These are phyloP conservation scores for Heliconius erato DNA, from an alignment of 2,888 invertebrate species.

Conservation along the genomic window DNA sequence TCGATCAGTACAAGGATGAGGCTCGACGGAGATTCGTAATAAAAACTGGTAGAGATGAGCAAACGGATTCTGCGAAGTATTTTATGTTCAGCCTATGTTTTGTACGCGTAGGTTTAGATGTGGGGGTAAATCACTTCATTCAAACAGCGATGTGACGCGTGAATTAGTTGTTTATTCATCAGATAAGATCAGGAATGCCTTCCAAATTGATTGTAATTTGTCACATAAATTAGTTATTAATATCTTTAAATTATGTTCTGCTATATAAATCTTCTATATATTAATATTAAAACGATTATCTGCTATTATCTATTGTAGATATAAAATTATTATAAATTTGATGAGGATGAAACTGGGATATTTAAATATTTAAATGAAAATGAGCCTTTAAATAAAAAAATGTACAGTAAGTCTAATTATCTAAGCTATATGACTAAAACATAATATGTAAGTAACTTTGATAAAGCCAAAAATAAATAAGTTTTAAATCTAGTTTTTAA, in stretches of 20 bases:
- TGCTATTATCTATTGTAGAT: background rate
- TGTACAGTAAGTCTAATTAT: too few species aligned
- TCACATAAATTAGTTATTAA: background rate
- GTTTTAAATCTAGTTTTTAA: background rate
- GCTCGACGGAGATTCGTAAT: conserved; percentile 58
- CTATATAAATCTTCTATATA: background rate
- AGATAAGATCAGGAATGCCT: conserved; percentile 33
- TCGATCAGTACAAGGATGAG: conserved; percentile 71
- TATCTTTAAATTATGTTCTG: background rate
- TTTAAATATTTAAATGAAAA: background rate
- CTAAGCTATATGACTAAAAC: too few species aligned
- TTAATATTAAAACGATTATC: background rate
- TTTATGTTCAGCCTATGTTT: conserved; percentile 57
- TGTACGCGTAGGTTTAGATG: conserved; percentile 51
- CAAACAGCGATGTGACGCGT: conserved; percentile 42
- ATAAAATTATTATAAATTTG: background rate
- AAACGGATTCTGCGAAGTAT: conserved; percentile 79
- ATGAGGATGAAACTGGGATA: background rate
- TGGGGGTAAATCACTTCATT: conserved; percentile 57
- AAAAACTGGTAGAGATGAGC: conserved; percentile 74
- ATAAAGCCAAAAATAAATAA: background rate
- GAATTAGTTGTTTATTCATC: conserved; percentile 49
- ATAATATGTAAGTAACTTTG: background rate
- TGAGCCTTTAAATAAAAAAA: background rate
- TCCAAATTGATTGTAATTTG: conserved; percentile 33